Evolutionary conservation across 2,797 vertebrate genomes (phyloP).

Genomic region (Chiroxiphia lanceolata): DNA sequence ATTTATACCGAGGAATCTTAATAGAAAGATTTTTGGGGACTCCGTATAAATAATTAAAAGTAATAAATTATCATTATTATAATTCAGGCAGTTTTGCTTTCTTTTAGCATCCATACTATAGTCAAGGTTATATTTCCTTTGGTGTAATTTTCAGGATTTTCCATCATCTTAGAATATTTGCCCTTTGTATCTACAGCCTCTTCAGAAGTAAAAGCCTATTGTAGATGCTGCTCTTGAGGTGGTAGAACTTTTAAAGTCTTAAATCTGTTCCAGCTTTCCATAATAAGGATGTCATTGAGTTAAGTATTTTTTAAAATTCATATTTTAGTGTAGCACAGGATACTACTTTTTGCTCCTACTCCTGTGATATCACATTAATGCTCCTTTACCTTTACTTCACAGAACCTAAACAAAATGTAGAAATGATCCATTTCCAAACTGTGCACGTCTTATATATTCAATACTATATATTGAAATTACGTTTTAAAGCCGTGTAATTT

Average conservation of each 20-base stretch:
- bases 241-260: neutral
- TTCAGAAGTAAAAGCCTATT: neutral
- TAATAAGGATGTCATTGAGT: neutral
- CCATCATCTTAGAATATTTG: neutral
- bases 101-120: constrained; percentile 13
- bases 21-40: constrained; percentile 65
- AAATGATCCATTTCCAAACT: neutral
- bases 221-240: neutral
- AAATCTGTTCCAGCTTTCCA: neutral
- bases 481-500: neutral
- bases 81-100: constrained; percentile 58
- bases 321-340: neutral
- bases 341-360: neutral
- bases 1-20: constrained; percentile 62
- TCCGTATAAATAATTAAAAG: constrained; percentile 76
- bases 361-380: neutral
- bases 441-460: neutral
- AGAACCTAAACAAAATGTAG: neutral
- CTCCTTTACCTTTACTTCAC: neutral
- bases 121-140: constrained; percentile 35
- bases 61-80: constrained; percentile 64
- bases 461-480: neutral
- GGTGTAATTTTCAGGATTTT: constrained; percentile 27
- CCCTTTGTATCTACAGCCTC: neutral
- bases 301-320: neutral